Conservation (phyloP, 1,140 invertebrate species). For the Microplitis demolitor region DNA sequence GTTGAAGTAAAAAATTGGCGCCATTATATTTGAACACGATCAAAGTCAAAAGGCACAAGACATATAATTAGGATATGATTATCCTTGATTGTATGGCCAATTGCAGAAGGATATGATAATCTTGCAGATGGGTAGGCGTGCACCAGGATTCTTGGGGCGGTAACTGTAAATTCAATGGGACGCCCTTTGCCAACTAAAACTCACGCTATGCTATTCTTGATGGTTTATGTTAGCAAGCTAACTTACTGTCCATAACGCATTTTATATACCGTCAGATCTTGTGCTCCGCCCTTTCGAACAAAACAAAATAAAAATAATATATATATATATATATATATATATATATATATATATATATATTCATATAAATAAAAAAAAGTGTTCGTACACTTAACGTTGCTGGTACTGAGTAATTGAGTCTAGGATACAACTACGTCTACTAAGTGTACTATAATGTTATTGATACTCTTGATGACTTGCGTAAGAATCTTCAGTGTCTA, state of each 20-base stretch:
- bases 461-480: no score
- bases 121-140: slow-evolving; percentile 51
- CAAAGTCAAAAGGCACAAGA: neutral
- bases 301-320: neutral
- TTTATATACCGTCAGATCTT: slow-evolving; percentile 34
- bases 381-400: no score
- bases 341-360: neutral
- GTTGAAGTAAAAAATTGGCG: no score
- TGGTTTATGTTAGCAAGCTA: slow-evolving; percentile 55
- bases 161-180: slow-evolving; percentile 48
- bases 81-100: slow-evolving; percentile 27
- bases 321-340: neutral
- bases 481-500: no score
- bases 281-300: slow-evolving; percentile 51
- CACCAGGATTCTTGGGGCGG: slow-evolving; percentile 41
- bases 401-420: no score
- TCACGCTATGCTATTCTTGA: slow-evolving; percentile 47
- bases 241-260: slow-evolving; percentile 32
- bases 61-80: no score
- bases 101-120: slow-evolving; percentile 39
- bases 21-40: neutral
- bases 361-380: no score
- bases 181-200: slow-evolving; percentile 46
- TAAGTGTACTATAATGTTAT: no score
- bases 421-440: no score